Conservation (phyloP, 2,888 invertebrate genomes). For the Xestia rhomboidea region DNA sequence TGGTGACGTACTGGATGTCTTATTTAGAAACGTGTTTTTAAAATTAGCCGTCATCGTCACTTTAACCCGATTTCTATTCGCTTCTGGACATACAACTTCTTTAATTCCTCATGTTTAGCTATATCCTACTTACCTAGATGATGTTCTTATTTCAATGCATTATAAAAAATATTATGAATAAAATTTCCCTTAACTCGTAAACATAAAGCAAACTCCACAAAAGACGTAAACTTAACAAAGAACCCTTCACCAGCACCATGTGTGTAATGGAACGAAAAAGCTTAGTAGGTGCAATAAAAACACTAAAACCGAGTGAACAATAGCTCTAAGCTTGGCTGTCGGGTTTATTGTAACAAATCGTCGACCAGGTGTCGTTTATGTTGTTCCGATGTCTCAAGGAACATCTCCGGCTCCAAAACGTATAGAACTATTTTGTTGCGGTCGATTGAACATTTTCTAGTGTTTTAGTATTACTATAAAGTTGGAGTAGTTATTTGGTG, state of each 20-base stretch:
- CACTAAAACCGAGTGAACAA: constrained; percentile 62
- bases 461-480: constrained; percentile 51
- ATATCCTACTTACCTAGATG: too few species aligned
- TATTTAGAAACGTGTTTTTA: not conserved
- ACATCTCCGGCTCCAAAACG: constrained; percentile 60
- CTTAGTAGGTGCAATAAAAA: constrained; percentile 65
- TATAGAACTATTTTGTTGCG: constrained; percentile 41
- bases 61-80: not conserved
- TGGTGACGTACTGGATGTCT: not conserved
- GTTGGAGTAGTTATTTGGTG: constrained; percentile 30
- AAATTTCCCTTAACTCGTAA: not conserved
- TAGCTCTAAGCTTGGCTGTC: constrained; percentile 62
- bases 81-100: not conserved
- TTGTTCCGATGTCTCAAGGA: constrained; percentile 60
- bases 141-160: not conserved
- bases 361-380: constrained; percentile 67
- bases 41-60: not conserved
- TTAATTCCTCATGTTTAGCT: too few species aligned
- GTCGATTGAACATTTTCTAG: constrained; percentile 56
- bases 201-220: constrained; percentile 3
- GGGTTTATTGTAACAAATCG: constrained; percentile 68
- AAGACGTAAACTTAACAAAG: constrained; percentile 43
- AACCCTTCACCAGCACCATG: constrained; percentile 40
- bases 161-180: constrained; percentile 10
- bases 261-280: constrained; percentile 56